Evolutionary conservation across 2,888 invertebrate genomes (phyloP).

Genomic region (Eustalomyia histrio): DNA sequence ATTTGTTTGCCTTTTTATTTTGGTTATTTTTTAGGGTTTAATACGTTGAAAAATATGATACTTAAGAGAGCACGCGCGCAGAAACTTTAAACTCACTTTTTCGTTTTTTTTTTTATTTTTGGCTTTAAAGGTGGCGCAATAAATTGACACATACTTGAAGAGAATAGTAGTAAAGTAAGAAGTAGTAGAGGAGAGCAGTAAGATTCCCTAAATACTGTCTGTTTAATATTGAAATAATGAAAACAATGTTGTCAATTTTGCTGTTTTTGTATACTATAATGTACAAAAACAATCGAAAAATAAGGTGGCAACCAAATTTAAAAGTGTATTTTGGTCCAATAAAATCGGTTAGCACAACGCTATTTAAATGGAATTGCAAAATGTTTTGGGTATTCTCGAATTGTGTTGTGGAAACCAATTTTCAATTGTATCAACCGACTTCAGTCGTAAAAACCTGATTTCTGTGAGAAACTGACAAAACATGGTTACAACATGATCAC

Average conservation of each 20-base stretch:
- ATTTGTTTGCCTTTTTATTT: slow-evolving; percentile 36
- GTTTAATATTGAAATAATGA: not conserved
- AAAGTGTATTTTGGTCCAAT: too few relatives aligned
- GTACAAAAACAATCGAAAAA: too few relatives aligned
- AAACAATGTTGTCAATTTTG: not conserved
- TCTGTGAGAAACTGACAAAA: too few relatives aligned
- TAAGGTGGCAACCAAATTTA: too few relatives aligned
- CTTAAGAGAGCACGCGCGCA: slow-evolving; percentile 53
- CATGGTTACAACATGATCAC: too few relatives aligned
- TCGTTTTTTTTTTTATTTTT: too few relatives aligned
- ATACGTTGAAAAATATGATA: not conserved
- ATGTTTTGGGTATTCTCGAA: too few relatives aligned
- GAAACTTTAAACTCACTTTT: slow-evolving; percentile 36
- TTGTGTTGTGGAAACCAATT: too few relatives aligned
- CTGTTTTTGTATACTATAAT: not conserved
- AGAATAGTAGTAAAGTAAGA: slow-evolving; percentile 22
- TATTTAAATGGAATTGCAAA: too few relatives aligned
- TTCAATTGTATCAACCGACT: too few relatives aligned
- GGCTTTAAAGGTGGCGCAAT: slow-evolving; percentile 15
- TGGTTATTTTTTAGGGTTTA: slow-evolving; percentile 57
- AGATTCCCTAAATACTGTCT: slow-evolving; percentile 14
- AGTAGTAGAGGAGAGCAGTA: not conserved
- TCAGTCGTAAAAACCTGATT: too few relatives aligned
- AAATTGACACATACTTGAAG: slow-evolving; percentile 14
- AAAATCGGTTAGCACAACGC: too few relatives aligned